Evolutionary conservation across 2,888 invertebrate species (phyloP), one percentile per base, ranked within the genome.

Genomic region (Temnothorax ravouxi): DNA sequence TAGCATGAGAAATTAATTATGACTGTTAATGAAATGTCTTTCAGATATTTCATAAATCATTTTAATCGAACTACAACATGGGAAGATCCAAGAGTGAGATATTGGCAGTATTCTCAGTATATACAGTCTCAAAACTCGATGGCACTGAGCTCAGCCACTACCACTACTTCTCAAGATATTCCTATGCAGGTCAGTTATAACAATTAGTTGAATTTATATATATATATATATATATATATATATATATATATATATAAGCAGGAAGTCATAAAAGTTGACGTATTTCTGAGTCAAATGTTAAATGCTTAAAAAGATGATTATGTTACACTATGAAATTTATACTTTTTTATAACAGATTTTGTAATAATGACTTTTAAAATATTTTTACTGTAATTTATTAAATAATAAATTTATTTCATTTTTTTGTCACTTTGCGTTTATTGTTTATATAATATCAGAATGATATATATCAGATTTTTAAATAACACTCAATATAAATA

Each of bases 11-110:
- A 21, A 66, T 67, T 67, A 59, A 25, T 72, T 59, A 11, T 64
- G 15, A 38, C 15, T 67, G 11, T 50, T 61, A 44, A 29, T 52
- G 5, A 47, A 61, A 5, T 62, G 1, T 34, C 29, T 85, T 90
- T 34, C 72, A 98, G 97, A 91, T 97, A 97, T 95, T 97, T 97
- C 93, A 96, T 97, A 88, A 97, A 98, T 95, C 97, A 97, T 93
- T 95, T 96, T 86, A 97, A 96, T 72, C 97, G 97, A 95, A 96
- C 96, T 62, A 97, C 97, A 89, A 97, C 97, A 91, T 97, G 97
- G 96, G 97, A 97, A 92, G 97, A 98, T 95, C 97, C 97, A 21
- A 95, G 97, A 89, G 95, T 95, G 77, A 95, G 96, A 86, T 96
- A 96, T 90, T 96, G 95, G 94, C 94, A 94, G 83, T 95, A 94